Evolutionary conservation across 2,113 vertebrate species (phyloP), one percentile per base, ranked within the genome.

Genomic region (Himantopus leucocephalus): DNA sequence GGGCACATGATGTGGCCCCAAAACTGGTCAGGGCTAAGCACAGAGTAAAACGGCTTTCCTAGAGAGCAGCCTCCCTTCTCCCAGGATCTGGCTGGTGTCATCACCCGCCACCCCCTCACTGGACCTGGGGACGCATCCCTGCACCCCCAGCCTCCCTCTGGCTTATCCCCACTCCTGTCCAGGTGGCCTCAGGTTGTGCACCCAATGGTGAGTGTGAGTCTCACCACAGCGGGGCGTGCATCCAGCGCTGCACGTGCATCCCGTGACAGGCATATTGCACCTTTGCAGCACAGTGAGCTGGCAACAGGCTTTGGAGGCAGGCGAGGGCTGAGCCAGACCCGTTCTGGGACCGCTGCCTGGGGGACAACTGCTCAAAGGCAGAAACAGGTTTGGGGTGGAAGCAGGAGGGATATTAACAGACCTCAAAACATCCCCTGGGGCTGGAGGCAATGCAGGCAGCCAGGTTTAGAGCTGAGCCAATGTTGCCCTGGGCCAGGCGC

Each of bases 211-310:
- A 52, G 1, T 2, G 1, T 2, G 41, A 50, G 24, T 29, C 52
- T 29, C 47, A 8, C 9, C 9, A 0, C 52, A 72, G 52, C 0
- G 3, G 21, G 72, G 24, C 1, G 7, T 34, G 60, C 35, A 27
- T 9, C 32, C 73, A 10, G 41, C 0, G 0, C 43, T 17, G 14
- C 20, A 4, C 1, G 13, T 48, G 37, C 70, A 47, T 26, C 56
- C 78, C 62, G 19, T 2, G 17, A 22, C 27, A 8, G 35, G 3
- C 30, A 2, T 0, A 1, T 2, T 52, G 34, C 37, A 18, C 13
- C 29, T 62, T 5, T 6, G 43, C 67, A 20, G 50, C 32, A 13
- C 64, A 45, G 15, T 0, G 1, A 68, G 43, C 48, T 70, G 76
- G 67, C 59, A 30, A 13, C 16, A 14, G 47, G 32, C 71, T 58